Base-by-base conservation (phyloP, 1,140 invertebrate genomes). In the Calephelis virginiensis region DNA sequence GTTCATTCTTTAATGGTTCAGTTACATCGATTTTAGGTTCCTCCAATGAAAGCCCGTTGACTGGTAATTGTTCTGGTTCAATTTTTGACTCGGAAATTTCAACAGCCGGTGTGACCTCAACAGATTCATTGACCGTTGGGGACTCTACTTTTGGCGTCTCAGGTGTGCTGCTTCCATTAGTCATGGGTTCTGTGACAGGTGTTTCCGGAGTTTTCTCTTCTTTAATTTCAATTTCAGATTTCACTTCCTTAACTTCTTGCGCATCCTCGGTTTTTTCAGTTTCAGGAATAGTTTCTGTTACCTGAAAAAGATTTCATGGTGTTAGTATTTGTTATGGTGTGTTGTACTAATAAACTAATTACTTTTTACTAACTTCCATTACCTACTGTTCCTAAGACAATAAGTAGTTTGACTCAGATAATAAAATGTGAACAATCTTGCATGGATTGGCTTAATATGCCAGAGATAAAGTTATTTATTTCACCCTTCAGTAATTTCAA, bases 171-270 rank as follows among this genome's bases (percentile, higher is more conserved):
- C 84, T 91, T 49, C 91, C 91, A 66, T 92, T 92, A 40, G 89
- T 91, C 46, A 92, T 82, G 12, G 89, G 89, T 78, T 92, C 91
- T 17, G 91, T 92, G 2, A 91, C 91, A 17, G 91, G 91, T 28
- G 90, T 92, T 73, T 90, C 89, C 5, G 90, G 89, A 8, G 90
- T 86, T 71, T 92, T 91, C 48, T 91, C 89, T 37, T 89, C 83
- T 71, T 86, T 86, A 43, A 64, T 68, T 72, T 91, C 90, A 7
- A 70, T 69, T 61, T 78, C 76, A 45, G 77, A 65, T 74, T 85
- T 83, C 9, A 69, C 81, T 77, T 86, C 83, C 72, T 85, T 83
- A 10, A 70, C 81, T 77, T 86, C 83, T 69, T 82, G 78, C 48
- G 78, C 75, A 12, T 76, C 69, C 66, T 86, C 88, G 53, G 73